Evolutionary conservation across 2,113 vertebrate genomes (phyloP), one percentile per base, ranked within the genome.

Genomic region (Cranoglanis bouderius): DNA sequence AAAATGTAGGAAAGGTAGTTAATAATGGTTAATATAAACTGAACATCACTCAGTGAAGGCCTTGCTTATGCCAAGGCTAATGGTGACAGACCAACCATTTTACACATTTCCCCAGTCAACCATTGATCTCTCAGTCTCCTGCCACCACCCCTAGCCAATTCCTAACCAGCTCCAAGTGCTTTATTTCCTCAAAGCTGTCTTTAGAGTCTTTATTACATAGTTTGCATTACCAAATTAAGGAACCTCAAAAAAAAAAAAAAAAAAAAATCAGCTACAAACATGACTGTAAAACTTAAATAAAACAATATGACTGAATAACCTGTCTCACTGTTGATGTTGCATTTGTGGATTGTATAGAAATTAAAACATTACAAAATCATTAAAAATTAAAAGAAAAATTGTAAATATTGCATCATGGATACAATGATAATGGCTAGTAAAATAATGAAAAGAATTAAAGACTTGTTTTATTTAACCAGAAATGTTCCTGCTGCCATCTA

Each of bases 401-500:
- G 55, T 16, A 14, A 4, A 26, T 35, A 82, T 57, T 57, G 51
- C 80, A 57, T 57, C 80, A 82, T 35, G 49, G 21, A 82, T 6
- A 59, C 18, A 40, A 82, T 24, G 13, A 59, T 61, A 83, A 21
- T 61, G 43, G 53, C 18, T 72, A 19, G 10, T 91, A 92, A 91
- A 92, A 94, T 94, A 93, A 94, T 92, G 88, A 92, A 89, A 89
- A 5, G 87, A 93, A 92, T 93, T 93, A 92, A 94, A 16, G 49
- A 65, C 18, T 40, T 1, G 26, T 82, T 67, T 77, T 85, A 89
- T 57, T 85, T 65, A 29, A 43, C 84, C 87, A 89, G 38, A 91
- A 89, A 90, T 10, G 92, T 88, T 90, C 86, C 92, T 91, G 89
- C 91, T 94, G 95, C 95, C 94, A 95, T 93, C 96, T 95, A 91